A percentile compares a stretch with the other conserved stretches of the same genome.
Conservation (phyloP, 2,797 vertebrate genomes). For the Helostoma temminkii region DNA sequence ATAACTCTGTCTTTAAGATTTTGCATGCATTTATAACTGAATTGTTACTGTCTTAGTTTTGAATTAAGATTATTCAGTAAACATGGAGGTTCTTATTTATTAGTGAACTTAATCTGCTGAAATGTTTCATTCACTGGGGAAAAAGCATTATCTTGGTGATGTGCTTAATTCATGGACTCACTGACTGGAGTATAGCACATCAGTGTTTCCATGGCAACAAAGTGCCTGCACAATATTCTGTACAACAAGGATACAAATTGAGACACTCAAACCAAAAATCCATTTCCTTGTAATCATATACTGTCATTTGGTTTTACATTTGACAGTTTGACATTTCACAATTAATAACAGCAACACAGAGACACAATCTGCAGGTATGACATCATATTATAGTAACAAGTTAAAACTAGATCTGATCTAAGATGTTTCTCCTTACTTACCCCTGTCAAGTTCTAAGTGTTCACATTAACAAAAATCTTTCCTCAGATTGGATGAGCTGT, state of each 20-base stretch:
- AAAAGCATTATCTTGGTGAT: conserved; percentile 62
- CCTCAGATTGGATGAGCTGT: conserved; percentile 73
- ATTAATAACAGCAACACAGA: conserved; percentile 22
- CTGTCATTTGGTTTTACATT: conserved; percentile 31
- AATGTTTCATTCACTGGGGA: conserved; percentile 38
- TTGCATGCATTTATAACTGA: conserved; percentile 17
- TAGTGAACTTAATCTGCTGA: conserved; percentile 38
- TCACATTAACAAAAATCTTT: conserved; percentile 60
- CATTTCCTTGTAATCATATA: conserved; percentile 61
- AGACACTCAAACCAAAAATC: conserved; percentile 54
- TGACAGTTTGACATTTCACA: conserved; percentile 24
- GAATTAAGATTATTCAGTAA: conserved; percentile 26
- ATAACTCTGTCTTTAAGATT: conserved; percentile 16
- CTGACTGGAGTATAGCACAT: conserved; percentile 71
- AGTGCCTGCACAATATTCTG: conserved; percentile 74
- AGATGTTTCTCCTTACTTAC: conserved; percentile 31
- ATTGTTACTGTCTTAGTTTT: conserved; percentile 3
- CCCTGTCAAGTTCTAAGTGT: conserved; percentile 41
- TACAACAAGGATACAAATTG: conserved; percentile 56
- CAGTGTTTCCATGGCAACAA: conserved; percentile 84
- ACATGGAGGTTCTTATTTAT: conserved; percentile 10
- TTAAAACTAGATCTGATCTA: conserved; percentile 17
- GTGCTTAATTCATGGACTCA: conserved; percentile 75
- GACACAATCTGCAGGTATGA: conserved; percentile 24
- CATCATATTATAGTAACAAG: conserved; percentile 28